Conservation (phyloP, 2,113 vertebrate species). For the Rhinopomastus cyanomelas region DNA sequence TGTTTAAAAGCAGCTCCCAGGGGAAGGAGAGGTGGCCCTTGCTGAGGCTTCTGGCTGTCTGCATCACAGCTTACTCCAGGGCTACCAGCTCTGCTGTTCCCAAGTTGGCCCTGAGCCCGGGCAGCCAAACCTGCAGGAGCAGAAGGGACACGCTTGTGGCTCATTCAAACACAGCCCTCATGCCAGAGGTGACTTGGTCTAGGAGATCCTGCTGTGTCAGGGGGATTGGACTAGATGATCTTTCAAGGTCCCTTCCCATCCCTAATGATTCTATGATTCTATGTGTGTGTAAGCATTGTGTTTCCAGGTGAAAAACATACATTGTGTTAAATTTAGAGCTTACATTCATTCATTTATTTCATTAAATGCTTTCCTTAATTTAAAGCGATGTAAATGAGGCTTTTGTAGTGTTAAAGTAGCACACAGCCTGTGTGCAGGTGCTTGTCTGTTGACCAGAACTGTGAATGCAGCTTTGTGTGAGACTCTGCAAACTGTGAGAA, state of each 20-base stretch:
- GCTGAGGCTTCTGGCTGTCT: background rate
- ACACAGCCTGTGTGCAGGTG: background rate
- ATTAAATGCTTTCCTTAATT: background rate
- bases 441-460: background rate
- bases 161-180: background rate
- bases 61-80: rapidly evolving
- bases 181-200: no score
- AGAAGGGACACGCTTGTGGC: background rate
- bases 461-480: background rate
- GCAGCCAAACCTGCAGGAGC: rapidly evolving
- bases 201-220: no score
- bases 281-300: background rate
- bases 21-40: background rate
- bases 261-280: no score
- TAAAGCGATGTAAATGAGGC: background rate
- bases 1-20: rapidly evolving
- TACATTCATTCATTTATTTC: background rate
- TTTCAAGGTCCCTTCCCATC: no score
- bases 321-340: background rate
- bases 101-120: background rate
- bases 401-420: background rate
- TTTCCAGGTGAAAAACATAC: background rate
- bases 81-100: background rate
- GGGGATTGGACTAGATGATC: no score
- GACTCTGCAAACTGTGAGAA: background rate